phyloP scores from a whole-genome alignment of 2,797 vertebrate genomes.

The Tachyglossus aculeatus region DNA sequence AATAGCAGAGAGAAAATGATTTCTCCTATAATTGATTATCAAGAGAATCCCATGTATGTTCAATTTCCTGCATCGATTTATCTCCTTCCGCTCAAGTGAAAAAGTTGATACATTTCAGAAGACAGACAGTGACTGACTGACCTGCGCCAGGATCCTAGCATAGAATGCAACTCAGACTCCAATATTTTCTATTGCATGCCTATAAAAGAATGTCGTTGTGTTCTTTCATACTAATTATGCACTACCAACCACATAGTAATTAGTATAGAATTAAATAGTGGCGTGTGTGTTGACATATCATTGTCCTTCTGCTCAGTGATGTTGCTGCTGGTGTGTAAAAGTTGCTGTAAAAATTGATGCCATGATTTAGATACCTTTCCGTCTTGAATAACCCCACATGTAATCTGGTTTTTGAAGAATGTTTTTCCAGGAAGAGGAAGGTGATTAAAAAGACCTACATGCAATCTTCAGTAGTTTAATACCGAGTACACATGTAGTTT shows the following conservation, averaged over 20 bases:
- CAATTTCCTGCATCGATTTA: conserved; percentile 8
- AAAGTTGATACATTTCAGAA: background rate
- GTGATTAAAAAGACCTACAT: background rate
- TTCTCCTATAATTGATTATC: too few relatives aligned
- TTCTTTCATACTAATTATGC: background rate
- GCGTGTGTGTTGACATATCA: background rate
- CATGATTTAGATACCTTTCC: too few relatives aligned
- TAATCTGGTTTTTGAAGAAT: too few relatives aligned
- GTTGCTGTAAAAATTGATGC: too few relatives aligned
- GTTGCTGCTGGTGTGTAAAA: background rate
- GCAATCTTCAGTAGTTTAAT: background rate
- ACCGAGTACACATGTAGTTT: background rate
- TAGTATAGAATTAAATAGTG: background rate
- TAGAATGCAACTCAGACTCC: background rate
- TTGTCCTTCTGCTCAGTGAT: background rate
- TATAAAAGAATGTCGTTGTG: background rate
- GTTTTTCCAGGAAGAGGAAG: too few relatives aligned
- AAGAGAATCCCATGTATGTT: background rate
- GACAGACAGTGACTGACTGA: too few relatives aligned
- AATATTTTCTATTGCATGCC: background rate
- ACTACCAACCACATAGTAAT: background rate
- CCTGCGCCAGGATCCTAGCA: conserved; percentile 1
- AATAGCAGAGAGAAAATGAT: too few relatives aligned
- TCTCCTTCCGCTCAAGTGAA: background rate
- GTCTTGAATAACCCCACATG: too few relatives aligned